A percentile compares a stretch with the other conserved stretches of the same genome.
Conservation (phyloP, 2,888 invertebrate species). For the Napeogenes inachia region DNA sequence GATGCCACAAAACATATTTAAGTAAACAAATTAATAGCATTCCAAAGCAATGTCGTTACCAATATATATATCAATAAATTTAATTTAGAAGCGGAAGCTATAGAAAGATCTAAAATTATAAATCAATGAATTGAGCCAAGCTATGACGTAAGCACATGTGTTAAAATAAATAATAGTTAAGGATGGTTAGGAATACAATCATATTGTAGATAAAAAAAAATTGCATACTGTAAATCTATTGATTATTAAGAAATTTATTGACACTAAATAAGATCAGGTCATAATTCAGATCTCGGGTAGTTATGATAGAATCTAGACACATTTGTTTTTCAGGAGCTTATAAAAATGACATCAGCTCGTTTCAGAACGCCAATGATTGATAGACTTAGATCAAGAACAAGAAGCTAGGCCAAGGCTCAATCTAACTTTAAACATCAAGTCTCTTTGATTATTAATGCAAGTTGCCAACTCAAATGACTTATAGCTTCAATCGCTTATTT, state of each 20-base stretch:
- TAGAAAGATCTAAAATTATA: constrained; percentile 58
- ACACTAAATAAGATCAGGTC: too few relatives aligned
- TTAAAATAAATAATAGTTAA: constrained; percentile 19
- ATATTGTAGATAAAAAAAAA: too few relatives aligned
- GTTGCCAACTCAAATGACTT: constrained; percentile 57
- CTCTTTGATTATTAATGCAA: constrained; percentile 45
- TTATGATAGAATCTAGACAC: background rate
- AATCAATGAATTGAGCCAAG: constrained; percentile 46
- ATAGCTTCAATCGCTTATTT: constrained; percentile 32
- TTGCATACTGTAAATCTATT: too few relatives aligned
- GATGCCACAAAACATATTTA: constrained; percentile 52
- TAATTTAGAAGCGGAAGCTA: constrained; percentile 50
- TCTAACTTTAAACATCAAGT: constrained; percentile 55
- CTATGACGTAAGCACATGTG: constrained; percentile 42
- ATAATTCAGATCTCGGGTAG: background rate
- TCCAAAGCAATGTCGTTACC: constrained; percentile 33
- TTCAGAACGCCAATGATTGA: constrained; percentile 61
- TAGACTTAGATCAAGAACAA: constrained; percentile 41
- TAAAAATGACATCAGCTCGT: constrained; percentile 22
- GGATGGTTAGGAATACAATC: background rate
- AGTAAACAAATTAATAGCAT: constrained; percentile 31
- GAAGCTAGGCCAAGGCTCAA: constrained; percentile 64
- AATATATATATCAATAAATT: constrained; percentile 43
- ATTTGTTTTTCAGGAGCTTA: constrained; percentile 4
- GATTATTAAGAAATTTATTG: too few relatives aligned